These are phyloP conservation scores for Tethea ocularis DNA, from an alignment of 2,888 invertebrate genomes.

Conservation along the genomic window DNA sequence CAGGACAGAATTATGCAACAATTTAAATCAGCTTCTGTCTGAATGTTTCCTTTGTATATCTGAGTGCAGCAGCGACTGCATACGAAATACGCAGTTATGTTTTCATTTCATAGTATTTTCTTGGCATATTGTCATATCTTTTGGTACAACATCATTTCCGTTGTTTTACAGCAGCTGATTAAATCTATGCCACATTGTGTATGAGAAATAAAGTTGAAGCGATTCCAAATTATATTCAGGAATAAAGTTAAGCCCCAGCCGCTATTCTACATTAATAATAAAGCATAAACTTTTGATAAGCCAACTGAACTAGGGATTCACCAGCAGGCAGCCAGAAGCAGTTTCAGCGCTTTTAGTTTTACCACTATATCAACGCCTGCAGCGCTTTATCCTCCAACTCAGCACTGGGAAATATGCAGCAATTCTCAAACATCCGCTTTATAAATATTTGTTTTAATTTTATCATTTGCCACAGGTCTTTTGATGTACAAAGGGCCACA, in stretches of 20 bases:
- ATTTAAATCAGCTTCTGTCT: conserved; percentile 1
- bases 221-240: not conserved
- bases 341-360: conserved; percentile 6
- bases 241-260: not conserved
- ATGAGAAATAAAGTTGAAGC: not conserved
- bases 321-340: not conserved
- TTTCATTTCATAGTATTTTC: not conserved
- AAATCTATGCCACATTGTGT: not conserved
- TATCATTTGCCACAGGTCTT: not conserved
- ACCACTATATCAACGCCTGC: not conserved
- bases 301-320: not conserved
- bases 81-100: not conserved
- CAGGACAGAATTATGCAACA: not conserved
- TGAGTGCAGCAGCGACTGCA: not conserved
- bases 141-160: not conserved
- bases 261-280: not conserved
- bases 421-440: not conserved
- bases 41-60: not conserved
- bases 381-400: conserved; percentile 3
- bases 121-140: not conserved
- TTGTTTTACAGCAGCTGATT: not conserved
- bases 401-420: not conserved
- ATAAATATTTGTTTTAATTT: not conserved
- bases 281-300: conserved; percentile 4
- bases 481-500: too few relatives aligned